phyloP scores from a whole-genome alignment of 2,888 invertebrate species.

The Campoletis raptor region DNA sequence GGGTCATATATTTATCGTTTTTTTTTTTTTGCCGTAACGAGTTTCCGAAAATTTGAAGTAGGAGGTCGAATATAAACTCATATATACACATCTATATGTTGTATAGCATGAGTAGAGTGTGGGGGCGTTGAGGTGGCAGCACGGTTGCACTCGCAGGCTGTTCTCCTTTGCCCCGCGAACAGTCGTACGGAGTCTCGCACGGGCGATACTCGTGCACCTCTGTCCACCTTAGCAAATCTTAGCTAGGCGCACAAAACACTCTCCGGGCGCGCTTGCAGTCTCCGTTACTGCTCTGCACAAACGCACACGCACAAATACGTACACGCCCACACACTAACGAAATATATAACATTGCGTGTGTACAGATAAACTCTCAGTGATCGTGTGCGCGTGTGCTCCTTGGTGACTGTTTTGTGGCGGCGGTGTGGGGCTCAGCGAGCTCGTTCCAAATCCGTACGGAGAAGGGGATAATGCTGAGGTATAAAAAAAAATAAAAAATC shows the following conservation, averaged over 20 bases:
- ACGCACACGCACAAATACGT: conserved; percentile 16
- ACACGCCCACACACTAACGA: conserved; percentile 9
- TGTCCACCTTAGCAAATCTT: conserved; percentile 3
- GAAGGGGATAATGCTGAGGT: conserved; percentile 76
- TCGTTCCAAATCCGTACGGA: conserved; percentile 68
- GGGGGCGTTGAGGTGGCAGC: conserved; percentile 62
- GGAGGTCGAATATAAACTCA: background rate
- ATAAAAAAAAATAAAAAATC: conserved; percentile 53
- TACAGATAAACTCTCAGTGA: conserved; percentile 3
- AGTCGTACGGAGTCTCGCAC: conserved; percentile 38
- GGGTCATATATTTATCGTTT: background rate
- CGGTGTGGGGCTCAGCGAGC: conserved; percentile 70
- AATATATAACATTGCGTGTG: background rate
- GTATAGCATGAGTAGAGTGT: conserved; percentile 17
- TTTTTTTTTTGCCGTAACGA: background rate
- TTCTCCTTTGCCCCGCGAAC: conserved; percentile 48
- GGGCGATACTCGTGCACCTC: conserved; percentile 9
- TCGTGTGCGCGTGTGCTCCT: conserved; percentile 34
- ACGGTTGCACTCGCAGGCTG: conserved; percentile 42
- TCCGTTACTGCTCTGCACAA: background rate
- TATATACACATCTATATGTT: background rate
- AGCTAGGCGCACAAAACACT: conserved; percentile 25
- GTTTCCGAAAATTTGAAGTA: background rate
- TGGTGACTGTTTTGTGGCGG: conserved; percentile 35
- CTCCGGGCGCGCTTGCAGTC: conserved; percentile 21